Evolutionary conservation across 2,113 vertebrate genomes (phyloP), one percentile per base, ranked within the genome.

Genomic region (Lagopus muta): DNA sequence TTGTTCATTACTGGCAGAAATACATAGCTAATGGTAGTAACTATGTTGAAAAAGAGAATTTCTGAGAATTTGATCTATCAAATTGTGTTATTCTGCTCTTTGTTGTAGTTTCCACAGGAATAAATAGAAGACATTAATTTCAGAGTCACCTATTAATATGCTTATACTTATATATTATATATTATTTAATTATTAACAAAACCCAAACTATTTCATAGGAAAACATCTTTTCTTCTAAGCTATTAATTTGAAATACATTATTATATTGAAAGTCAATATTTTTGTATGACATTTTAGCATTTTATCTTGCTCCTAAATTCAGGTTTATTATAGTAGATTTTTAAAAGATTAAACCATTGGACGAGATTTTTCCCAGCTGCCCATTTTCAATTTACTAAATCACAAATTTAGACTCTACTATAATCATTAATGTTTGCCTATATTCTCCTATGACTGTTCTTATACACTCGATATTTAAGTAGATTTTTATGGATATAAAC

Each of bases 391-490:
- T 82, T 90, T 88, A 82, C 6, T 4, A 78, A 76, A 61, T 19
- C 72, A 80, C 70, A 27, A 32, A 28, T 16, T 20, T 66, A 79
- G 7, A 62, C 82, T 70, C 6, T 82, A 8, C 10, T 57, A 13
- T 52, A 72, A 18, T 43, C 5, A 27, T 40, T 30, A 70, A 32
- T 54, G 24, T 61, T 61, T 55, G 54, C 66, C 24, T 42, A 3
- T 36, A 62, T 57, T 65, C 11, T 52, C 8, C 6, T 48, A 30
- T 52, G n/a, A 72, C 57, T 32, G 70, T 50, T 67, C 21, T 64
- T 1, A 5, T 22, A 18, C 0, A 1, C 1, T 7, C 5, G 45
- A 43, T 36, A 65, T 42, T 72, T 55, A 69, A 64, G 12, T 4
- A 43, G 17, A 28, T n/a, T 60, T 86, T 67, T 24, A 54, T 48